Evolutionary conservation across 2,797 vertebrate genomes (phyloP).

Genomic region (Phrynocephalus guinanensis): DNA sequence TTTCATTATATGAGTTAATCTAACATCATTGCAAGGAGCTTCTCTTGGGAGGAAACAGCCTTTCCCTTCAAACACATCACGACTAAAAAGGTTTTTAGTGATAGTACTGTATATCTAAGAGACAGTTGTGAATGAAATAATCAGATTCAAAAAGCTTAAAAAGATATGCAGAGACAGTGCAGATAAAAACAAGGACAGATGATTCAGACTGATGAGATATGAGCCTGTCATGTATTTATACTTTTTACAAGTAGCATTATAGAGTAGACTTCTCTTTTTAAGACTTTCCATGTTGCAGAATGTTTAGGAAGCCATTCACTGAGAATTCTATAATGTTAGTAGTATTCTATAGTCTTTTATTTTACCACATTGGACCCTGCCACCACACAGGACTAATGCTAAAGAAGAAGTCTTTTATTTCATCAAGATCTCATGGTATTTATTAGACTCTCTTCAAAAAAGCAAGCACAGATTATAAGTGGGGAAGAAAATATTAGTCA

Average conservation of each 20-base stretch:
- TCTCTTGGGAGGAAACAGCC: not conserved
- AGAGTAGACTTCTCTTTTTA: too few species aligned
- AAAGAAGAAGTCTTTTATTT: not conserved
- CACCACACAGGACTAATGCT: too few species aligned
- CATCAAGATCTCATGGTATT: not conserved
- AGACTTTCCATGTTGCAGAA: not conserved
- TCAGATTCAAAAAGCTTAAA: too few species aligned
- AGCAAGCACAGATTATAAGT: not conserved
- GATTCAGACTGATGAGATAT: not conserved
- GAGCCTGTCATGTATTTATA: not conserved
- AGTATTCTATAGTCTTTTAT: not conserved
- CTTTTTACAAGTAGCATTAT: too few species aligned
- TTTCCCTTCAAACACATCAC: conserved; percentile 34
- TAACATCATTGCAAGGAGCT: not conserved
- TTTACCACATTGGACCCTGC: not conserved
- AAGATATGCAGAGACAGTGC: too few species aligned
- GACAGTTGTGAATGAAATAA: conserved; percentile 19
- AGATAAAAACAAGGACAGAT: not conserved
- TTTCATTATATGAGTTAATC: not conserved
- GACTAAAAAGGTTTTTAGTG: conserved; percentile 40
- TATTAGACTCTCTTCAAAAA: not conserved
- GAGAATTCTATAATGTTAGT: not conserved
- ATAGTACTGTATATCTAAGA: conserved; percentile 36
- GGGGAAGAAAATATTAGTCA: not conserved
- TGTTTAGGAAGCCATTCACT: not conserved